phyloP scores from a whole-genome alignment of 2,888 invertebrate genomes.

The Hypena proboscidalis region DNA sequence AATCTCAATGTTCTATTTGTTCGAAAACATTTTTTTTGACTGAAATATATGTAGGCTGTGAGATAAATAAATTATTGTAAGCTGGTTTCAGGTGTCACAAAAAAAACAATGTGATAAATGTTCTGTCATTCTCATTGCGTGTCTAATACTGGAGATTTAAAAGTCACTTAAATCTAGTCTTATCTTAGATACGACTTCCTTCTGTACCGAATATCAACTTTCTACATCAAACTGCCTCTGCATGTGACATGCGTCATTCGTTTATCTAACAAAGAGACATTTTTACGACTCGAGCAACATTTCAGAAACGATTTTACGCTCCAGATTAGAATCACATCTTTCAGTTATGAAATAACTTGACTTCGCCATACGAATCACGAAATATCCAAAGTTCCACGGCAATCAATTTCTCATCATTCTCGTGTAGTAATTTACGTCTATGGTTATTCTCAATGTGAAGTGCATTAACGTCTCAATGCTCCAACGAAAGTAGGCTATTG shows the following conservation, averaged over 20 bases:
- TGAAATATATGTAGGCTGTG: too few relatives aligned
- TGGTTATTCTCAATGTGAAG: slow-evolving; percentile 30
- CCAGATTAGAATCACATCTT: too few relatives aligned
- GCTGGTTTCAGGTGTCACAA: too few relatives aligned
- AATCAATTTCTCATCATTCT: slow-evolving; percentile 50
- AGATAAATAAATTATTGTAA: too few relatives aligned
- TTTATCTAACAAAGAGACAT: not conserved
- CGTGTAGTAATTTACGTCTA: slow-evolving; percentile 50
- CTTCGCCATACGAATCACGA: not conserved
- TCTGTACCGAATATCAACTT: not conserved
- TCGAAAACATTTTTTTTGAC: too few relatives aligned
- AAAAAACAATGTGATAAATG: too few relatives aligned
- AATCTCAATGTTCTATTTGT: too few relatives aligned
- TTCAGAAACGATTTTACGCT: too few relatives aligned
- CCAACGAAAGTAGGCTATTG: slow-evolving; percentile 55
- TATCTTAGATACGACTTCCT: not conserved
- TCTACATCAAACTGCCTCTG: slow-evolving; percentile 3
- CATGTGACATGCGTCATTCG: slow-evolving; percentile 2
- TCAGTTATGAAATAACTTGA: too few relatives aligned
- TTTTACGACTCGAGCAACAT: not conserved
- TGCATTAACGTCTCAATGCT: slow-evolving; percentile 40
- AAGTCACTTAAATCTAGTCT: too few relatives aligned
- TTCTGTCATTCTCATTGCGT: too few relatives aligned
- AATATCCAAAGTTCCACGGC: slow-evolving; percentile 14
- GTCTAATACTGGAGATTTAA: too few relatives aligned